phyloP scores from a whole-genome alignment of 2,113 vertebrate genomes.

The Phyllostomus discolor region DNA sequence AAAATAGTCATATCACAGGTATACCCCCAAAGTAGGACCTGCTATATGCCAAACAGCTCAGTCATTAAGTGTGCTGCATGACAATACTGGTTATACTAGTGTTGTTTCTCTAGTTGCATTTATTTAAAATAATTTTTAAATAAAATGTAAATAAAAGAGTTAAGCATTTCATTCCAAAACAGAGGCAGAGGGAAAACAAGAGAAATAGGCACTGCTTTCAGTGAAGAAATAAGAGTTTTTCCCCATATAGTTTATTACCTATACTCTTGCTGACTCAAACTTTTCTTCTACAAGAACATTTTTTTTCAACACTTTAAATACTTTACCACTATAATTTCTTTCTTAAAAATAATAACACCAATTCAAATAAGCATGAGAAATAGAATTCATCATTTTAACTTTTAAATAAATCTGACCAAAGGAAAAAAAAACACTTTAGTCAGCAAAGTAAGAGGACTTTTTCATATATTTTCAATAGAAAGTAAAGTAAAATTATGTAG shows the following conservation, averaged over 20 bases:
- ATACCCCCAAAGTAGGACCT: not conserved
- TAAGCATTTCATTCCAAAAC: not conserved
- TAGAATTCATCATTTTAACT: not conserved
- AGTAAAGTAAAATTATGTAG: not conserved
- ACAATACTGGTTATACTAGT: not conserved
- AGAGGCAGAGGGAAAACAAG: not conserved
- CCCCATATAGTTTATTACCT: not conserved
- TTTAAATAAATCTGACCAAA: not conserved
- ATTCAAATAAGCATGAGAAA: slow-evolving; percentile 12
- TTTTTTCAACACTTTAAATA: not conserved
- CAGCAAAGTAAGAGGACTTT: not conserved
- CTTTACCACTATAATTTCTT: not conserved
- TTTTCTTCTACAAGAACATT: not conserved
- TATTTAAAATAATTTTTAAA: slow-evolving; percentile 8
- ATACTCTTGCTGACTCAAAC: slow-evolving; percentile 14
- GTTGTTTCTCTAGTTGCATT: not conserved
- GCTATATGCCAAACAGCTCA: not conserved
- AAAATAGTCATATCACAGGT: not conserved
- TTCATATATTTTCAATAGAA: not conserved
- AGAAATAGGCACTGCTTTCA: not conserved
- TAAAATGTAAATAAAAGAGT: not conserved
- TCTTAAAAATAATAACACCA: slow-evolving; percentile 8
- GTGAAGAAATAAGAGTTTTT: not conserved
- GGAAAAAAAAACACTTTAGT: not conserved
- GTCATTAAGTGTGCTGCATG: not conserved